These are phyloP conservation scores for Antedon mediterranea DNA, from an alignment of 53 echinoderm and acorn worm genomes.

Conservation along the genomic window DNA sequence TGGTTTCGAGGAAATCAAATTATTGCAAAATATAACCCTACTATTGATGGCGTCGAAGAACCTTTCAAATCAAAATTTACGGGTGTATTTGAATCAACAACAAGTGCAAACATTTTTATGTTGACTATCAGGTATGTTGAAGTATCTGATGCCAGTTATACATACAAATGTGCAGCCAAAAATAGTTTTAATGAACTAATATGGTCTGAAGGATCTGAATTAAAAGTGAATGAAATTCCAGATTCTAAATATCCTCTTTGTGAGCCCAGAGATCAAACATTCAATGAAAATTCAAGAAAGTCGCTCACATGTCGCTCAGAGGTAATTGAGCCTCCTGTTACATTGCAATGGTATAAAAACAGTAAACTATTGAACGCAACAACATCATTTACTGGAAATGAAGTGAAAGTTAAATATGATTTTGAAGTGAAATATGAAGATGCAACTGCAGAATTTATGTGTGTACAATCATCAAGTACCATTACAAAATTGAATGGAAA, in stretches of 20 bases:
- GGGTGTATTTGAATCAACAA: not conserved
- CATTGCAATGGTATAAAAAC: not conserved
- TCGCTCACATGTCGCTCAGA: not conserved
- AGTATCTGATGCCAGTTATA: not conserved
- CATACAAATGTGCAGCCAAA: not conserved
- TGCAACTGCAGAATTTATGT: not conserved
- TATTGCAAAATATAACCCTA: not conserved
- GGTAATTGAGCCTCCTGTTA: not conserved
- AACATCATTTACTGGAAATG: not conserved
- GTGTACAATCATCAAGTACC: not conserved
- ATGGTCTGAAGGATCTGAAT: not conserved
- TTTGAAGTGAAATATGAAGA: slow-evolving; percentile 15
- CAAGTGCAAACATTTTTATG: not conserved
- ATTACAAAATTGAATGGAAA: not conserved
- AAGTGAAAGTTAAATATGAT: slow-evolving; percentile 9
- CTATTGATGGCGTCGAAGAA: not conserved
- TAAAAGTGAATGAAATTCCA: not conserved
- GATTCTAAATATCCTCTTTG: not conserved
- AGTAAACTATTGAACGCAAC: not conserved
- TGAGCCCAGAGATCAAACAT: not conserved
- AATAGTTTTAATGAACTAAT: not conserved
- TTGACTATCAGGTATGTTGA: not conserved
- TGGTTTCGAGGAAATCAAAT: not conserved
- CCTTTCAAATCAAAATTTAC: not conserved
- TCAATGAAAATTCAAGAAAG: not conserved